A percentile compares a stretch with the other conserved stretches of the same genome.
Conservation (phyloP, 2,113 vertebrate genomes). For the Caretta caretta region DNA sequence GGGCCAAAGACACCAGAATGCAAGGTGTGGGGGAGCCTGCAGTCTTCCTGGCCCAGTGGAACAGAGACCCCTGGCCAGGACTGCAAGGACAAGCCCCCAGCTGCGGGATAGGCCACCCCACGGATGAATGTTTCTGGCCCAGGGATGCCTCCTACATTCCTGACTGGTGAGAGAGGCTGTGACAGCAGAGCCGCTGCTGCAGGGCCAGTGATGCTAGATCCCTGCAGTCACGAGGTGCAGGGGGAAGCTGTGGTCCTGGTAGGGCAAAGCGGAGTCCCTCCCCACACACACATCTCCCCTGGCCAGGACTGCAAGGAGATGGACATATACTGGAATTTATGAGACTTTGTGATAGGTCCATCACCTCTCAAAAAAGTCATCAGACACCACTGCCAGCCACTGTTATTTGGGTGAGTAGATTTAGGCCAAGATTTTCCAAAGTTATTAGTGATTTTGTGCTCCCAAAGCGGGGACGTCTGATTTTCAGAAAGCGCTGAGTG, state of each 20-base stretch:
- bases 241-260: no score
- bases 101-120: no score
- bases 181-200: no score
- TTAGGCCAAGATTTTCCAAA: not conserved
- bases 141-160: no score
- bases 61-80: no score
- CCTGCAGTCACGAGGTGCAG: no score
- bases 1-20: not conserved
- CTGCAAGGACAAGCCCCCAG: not conserved
- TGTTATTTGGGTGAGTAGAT: not conserved
- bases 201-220: no score
- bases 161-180: no score
- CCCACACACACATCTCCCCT: no score
- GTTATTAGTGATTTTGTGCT: not conserved
- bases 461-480: not conserved
- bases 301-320: not conserved
- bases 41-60: not conserved
- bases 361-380: not conserved
- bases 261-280: no score
- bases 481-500: not conserved
- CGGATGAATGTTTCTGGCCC: not conserved
- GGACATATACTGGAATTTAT: not conserved
- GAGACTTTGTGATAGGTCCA: not conserved
- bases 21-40: not conserved
- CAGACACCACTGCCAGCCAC: no score